Conservation (phyloP, 2,113 vertebrate species). For the Thinocorus orbignyianus region DNA sequence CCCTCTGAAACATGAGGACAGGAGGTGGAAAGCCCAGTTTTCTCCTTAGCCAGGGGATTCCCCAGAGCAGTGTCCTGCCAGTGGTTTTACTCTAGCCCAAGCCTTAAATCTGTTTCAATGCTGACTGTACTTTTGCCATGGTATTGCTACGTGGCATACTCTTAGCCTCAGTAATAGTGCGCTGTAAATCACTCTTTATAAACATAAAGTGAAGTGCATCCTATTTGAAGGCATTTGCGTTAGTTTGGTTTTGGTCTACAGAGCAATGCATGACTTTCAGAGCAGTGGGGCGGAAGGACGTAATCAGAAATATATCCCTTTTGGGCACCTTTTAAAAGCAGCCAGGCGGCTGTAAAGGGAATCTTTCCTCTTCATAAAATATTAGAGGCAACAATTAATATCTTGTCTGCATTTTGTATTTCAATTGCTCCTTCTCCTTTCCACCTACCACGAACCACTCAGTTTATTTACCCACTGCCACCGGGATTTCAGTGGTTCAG, state of each 20-base stretch:
- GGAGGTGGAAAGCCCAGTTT: not conserved
- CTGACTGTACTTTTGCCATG: not conserved
- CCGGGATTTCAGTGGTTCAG: not conserved
- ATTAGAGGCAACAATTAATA: slow-evolving; percentile 34
- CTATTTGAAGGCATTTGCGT: not conserved
- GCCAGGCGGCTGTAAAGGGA: not conserved
- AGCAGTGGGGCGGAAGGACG: not conserved
- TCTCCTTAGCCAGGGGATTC: not conserved
- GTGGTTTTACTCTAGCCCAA: not conserved
- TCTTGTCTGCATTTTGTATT: not conserved
- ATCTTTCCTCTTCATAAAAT: slow-evolving; percentile 36
- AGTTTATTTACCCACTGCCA: not conserved
- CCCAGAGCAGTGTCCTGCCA: not conserved
- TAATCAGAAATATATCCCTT: slow-evolving; percentile 16
- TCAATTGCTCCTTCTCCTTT: not conserved
- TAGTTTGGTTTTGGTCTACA: not conserved
- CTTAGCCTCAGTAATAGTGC: not conserved
- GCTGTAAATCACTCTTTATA: not conserved
- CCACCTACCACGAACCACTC: not conserved
- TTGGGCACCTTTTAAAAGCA: not conserved
- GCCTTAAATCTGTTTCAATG: accelerated
- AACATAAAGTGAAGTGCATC: not conserved
- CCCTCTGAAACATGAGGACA: accelerated
- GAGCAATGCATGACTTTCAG: not conserved
- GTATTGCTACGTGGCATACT: not conserved